These are phyloP conservation scores for Drosophila pandora DNA, from an alignment of 1,140 invertebrate species.

Conservation along the genomic window DNA sequence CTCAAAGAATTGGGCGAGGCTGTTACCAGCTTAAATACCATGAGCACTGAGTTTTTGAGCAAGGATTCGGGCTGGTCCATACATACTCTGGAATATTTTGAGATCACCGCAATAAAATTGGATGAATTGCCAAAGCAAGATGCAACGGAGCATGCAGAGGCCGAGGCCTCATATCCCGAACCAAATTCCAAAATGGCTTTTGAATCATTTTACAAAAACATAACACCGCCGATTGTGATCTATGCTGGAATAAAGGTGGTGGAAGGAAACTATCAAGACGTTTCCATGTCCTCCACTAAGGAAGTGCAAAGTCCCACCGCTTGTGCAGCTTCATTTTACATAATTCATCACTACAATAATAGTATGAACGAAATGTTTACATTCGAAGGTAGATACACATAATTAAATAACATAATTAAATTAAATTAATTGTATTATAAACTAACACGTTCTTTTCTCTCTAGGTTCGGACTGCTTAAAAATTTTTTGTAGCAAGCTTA, in stretches of 20 bases:
- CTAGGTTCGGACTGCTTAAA: conserved; percentile 1
- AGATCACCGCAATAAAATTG: conserved; percentile 5
- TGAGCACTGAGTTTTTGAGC: background rate
- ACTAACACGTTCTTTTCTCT: background rate
- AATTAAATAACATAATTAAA: no score
- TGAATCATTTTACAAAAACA: background rate
- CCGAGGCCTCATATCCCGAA: background rate
- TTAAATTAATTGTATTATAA: no score
- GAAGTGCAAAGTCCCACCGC: background rate
- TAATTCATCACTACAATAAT: conserved; percentile 6
- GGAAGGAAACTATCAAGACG: background rate
- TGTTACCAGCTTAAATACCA: background rate
- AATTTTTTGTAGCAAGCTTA: background rate
- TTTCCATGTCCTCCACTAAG: background rate
- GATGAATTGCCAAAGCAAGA: background rate
- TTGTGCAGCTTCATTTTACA: conserved; percentile 10
- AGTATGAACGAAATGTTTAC: conserved; percentile 2
- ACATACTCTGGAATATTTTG: background rate
- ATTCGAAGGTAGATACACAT: conserved; percentile 6
- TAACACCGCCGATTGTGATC: background rate
- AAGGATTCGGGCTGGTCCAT: background rate
- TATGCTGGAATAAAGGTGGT: conserved; percentile 14
- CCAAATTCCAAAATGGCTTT: background rate
- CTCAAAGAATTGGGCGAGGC: background rate
- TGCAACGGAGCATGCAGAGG: background rate